These are phyloP conservation scores for Drosophila borborema DNA, from an alignment of 2,888 invertebrate genomes.

Conservation along the genomic window DNA sequence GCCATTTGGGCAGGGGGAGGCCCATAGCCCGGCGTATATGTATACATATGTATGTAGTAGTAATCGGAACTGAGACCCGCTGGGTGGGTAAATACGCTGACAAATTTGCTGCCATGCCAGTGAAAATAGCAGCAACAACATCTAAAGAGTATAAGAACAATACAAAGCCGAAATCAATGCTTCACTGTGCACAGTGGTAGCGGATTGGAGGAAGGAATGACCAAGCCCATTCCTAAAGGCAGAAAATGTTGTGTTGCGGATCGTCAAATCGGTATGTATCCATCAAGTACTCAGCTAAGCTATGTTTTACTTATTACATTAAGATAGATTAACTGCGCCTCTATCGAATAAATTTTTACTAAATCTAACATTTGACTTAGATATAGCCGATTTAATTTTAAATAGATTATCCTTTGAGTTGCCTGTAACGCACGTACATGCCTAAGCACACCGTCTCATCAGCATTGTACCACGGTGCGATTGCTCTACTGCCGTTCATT, in stretches of 20 bases:
- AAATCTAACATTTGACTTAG: too few relatives aligned
- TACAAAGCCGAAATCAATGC: conserved; percentile 56
- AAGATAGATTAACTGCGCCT: not conserved
- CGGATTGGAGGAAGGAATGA: not conserved
- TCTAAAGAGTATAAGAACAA: conserved; percentile 57
- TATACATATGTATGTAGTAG: conserved; percentile 16
- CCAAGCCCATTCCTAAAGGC: not conserved
- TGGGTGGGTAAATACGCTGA: conserved; percentile 54
- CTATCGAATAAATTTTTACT: not conserved
- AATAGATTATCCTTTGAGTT: not conserved
- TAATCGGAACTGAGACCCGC: conserved; percentile 37
- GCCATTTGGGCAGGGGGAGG: conserved; percentile 39
- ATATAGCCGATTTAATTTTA: not conserved
- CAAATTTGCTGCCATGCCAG: conserved; percentile 58
- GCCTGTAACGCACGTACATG: too few relatives aligned
- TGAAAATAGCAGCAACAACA: conserved; percentile 40
- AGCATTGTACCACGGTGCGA: conserved; percentile 48
- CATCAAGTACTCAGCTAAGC: too few relatives aligned
- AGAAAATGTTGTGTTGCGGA: not conserved
- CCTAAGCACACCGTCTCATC: not conserved
- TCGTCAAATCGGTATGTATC: too few relatives aligned
- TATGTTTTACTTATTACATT: not conserved
- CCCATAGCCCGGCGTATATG: conserved; percentile 14
- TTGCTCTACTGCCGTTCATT: conserved; percentile 40
- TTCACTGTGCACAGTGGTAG: conserved; percentile 47